Evolutionary conservation across 2,113 vertebrate species (phyloP).

Genomic region (Bubo bubo): DNA sequence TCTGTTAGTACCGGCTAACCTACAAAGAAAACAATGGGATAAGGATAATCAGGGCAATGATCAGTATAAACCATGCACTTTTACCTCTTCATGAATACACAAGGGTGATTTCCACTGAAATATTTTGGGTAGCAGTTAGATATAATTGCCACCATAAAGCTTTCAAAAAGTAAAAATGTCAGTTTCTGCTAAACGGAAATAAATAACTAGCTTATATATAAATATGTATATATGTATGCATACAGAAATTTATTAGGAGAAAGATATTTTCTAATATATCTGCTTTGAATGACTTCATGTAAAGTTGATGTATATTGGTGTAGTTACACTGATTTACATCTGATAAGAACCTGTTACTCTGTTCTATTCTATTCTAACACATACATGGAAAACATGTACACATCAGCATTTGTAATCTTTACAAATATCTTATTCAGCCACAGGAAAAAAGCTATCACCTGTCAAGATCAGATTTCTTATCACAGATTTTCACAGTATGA

Average conservation of each 20-base stretch:
- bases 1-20: not conserved
- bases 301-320: not conserved
- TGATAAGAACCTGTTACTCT: not conserved
- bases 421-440: not conserved
- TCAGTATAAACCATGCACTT: not conserved
- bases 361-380: not conserved
- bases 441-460: not conserved
- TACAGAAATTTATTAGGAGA: not conserved
- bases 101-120: not conserved
- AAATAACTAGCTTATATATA: not conserved
- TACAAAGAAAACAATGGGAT: not conserved
- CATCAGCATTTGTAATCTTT: not conserved
- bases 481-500: not conserved
- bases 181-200: not conserved
- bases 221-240: not conserved
- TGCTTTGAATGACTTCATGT: not conserved
- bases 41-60: not conserved
- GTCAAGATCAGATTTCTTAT: not conserved
- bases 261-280: not conserved
- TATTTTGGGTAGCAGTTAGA: not conserved
- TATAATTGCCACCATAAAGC: not conserved
- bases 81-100: not conserved
- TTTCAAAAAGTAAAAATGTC: not conserved
- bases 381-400: not conserved
- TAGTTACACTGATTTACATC: constrained; percentile 21